Evolutionary conservation across 2,888 invertebrate species (phyloP), one percentile per base, ranked within the genome.

Genomic region (Erannis defoliaria): DNA sequence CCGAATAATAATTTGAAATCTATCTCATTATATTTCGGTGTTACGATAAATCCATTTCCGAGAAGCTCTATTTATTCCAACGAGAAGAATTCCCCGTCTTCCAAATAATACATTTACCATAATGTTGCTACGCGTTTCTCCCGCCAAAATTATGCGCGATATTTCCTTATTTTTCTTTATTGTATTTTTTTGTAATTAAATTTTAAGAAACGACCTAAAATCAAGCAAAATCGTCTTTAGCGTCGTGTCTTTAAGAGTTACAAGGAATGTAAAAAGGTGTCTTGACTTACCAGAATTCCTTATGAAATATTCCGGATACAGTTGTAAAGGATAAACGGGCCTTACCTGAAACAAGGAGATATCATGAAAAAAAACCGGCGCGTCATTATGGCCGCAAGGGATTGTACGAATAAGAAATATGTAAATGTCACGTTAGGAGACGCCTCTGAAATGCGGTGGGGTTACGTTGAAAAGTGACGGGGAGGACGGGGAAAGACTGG

Each of bases 301-400:
- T 48, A 62, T 71, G 66, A 73, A 74, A 75, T 74, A 80, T 74
- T 74, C 70, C 64, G 60, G 67, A 64, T 70, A 57, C 57, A 62
- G 62, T 69, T 55, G 62, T 65, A 78, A 80, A 71, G 74, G 80
- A 76, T 77, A 78, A 82, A 69, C 21, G 18, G 70, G 63, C 64
- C 82, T 85, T 77, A 89, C 89, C 88, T 89, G 88, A 80, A 88
- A 90, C 86, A 88, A 85, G 83, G 74, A 72, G 68, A 66, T 71
- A 69, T 64, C 74, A 73, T 77, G 74, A 76, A 82, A 82, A 82
- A 80, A 79, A 26, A 63, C 57, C 68, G 67, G 68, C 57, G 65
- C 76, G 79, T 79, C 77, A 78, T 78, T 78, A 75, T 72, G 70
- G 70, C 66, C 72, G 73, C 79, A 58, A 77, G 60, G 58, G 80